Evolutionary conservation across 2,888 invertebrate species (phyloP), one percentile per base, ranked within the genome.

Genomic region (Sepioteuthis lessoniana): DNA sequence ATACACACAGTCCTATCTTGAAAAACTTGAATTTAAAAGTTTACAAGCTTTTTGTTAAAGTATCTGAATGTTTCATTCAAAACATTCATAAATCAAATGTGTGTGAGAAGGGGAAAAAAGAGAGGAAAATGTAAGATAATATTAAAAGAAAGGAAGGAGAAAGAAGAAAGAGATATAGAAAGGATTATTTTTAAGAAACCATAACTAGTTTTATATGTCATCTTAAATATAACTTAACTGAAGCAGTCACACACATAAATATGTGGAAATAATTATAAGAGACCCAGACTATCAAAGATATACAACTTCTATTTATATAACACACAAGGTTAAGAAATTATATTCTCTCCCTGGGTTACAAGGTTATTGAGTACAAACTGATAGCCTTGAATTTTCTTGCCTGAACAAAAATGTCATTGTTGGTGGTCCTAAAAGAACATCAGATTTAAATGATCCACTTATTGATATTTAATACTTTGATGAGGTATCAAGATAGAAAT

Each of bases 221-320:
- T 76, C n/a, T 76, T 76, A 76, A 76, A 76, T 13, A 35, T 13
- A 76, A 76, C 76, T 76, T 76, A 2, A 76, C n/a, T 76, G n/a
- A 16, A 13, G 13, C 76, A 76, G 16, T 76, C 60, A 60, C 60
- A 31, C 60, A 8, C 31, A 31, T 47, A 55, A 55, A n/a, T 76
- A 76, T 76, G n/a, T 76, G 76, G n/a, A 76, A 76, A 76, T 76
- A 16, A 76, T 76, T 35, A 76, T 76, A 1, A 8, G 76, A 76
- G 76, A 35, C 16, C 16, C n/a, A 76, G 76, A 76, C 76, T 35
- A 76, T 76, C n/a, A 76, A 76, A 76, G 76, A 76, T 76, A 76
- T 76, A 76, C 76, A 76, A 76, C n/a, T 76, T 76, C 76, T n/a
- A 76, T 76, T 35, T 76, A 35, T 76, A 76, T 76, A 76, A 76